These are phyloP conservation scores for Andricus grossulariae DNA, from an alignment of 1,140 invertebrate genomes.

Conservation along the genomic window DNA sequence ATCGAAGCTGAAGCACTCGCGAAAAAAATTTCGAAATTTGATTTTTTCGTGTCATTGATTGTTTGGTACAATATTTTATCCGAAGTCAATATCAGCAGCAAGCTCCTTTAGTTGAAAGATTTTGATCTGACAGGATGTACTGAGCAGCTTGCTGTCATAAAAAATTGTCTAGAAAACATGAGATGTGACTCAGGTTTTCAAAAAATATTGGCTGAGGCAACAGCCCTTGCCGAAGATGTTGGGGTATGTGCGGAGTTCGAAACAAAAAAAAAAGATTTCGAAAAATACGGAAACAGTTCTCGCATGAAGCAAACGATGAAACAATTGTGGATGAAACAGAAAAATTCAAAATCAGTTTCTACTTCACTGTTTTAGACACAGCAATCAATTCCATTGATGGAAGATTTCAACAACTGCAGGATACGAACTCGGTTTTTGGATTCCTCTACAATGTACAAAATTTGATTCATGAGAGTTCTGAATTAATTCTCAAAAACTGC, in stretches of 20 bases:
- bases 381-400: neutral
- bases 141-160: neutral
- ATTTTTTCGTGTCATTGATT: neutral
- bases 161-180: neutral
- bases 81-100: neutral
- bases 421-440: neutral
- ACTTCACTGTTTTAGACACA: neutral
- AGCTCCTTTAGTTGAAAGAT: neutral
- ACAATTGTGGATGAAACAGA: neutral
- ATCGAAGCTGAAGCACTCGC: neutral
- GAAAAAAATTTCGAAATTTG: neutral
- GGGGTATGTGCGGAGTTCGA: neutral
- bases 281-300: neutral
- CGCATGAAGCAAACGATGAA: neutral
- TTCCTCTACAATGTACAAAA: neutral
- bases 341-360: neutral
- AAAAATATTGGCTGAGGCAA: neutral
- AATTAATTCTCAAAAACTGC: neutral
- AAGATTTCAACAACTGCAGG: neutral
- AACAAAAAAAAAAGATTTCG: neutral
- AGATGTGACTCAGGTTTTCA: neutral
- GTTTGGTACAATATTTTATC: neutral
- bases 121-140: neutral
- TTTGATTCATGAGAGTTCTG: neutral
- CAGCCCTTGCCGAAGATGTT: neutral